Base-by-base conservation (phyloP, 2,797 vertebrate genomes). In the Graptemys geographica region DNA sequence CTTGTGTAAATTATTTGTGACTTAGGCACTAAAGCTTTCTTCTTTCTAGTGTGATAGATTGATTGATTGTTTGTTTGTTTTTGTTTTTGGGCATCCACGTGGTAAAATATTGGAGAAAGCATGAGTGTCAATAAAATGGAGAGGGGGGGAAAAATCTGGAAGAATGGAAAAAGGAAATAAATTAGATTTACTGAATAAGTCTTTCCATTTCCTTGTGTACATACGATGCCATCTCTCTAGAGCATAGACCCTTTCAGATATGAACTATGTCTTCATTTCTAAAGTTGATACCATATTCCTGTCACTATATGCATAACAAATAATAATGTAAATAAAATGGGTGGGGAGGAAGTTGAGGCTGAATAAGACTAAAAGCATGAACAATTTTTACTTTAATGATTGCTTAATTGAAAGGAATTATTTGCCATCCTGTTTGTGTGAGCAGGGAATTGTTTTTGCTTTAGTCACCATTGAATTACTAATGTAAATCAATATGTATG, bases 391-490 rank as follows among this genome's bases (percentile, higher is more conserved):
- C 93, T 93, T 96, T 90, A 79, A 2, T 25, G 49, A 96, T 91
- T 95, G 96, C 90, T 91, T 96, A 90, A 59, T 86, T 96, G 96
- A 96, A 96, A 96, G 97, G 95, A 96, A 90, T 92, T 92, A 94
- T 97, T 95, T 95, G 86, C 85, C 94, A 93, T 92, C 92, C 86
- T 96, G 95, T 96, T 97, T 96, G 95, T 96, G 81, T 96, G 94
- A 96, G 93, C 0, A 16, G 41, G 85, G 52, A 56, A 49, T 93
- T 96, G 95, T 95, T 95, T 72, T 95, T 8, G 90, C 88, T 88
- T 97, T 98, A 98, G 97, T 97, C 97, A 98, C 82, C 93, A 72
- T 74, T 90, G 87, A 97, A 96, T 97, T 97, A 96, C 92, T 94
- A 96, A 84, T 85, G 85, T 89, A 96, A 96, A 94, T 95, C 86